Percentiles rank a stretch among this genome's conserved stretches.
phyloP scores from a whole-genome alignment of 2,113 vertebrate species.

The Mionectes macconnelli region DNA sequence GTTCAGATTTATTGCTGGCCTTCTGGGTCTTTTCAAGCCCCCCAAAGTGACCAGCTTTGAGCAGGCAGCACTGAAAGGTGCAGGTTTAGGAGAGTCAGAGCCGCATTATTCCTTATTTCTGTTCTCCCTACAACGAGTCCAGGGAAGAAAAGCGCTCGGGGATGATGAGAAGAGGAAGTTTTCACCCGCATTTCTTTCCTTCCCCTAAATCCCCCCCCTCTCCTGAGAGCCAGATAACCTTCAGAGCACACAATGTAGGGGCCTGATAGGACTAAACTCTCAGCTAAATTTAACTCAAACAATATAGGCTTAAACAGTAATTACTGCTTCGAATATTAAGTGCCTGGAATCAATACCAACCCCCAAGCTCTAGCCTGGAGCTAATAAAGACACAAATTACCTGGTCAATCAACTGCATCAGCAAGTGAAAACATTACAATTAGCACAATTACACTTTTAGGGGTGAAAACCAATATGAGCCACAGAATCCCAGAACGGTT shows the following conservation, averaged over 20 bases:
- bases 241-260: not conserved
- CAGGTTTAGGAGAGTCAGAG: not conserved
- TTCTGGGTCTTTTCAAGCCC: fast-evolving
- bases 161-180: constrained; percentile 27
- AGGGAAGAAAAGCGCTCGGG: not conserved
- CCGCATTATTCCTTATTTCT: not conserved
- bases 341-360: not conserved
- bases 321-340: not conserved
- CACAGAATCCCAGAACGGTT: not conserved
- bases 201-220: not conserved
- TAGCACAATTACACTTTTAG: not conserved
- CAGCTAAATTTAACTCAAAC: constrained; percentile 37
- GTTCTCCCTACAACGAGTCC: not conserved
- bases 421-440: not conserved
- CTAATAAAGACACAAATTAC: not conserved
- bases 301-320: not conserved
- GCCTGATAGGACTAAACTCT: not conserved
- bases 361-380: not conserved
- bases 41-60: not conserved
- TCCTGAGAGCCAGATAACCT: constrained; percentile 25
- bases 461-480: not conserved
- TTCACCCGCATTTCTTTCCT: not conserved
- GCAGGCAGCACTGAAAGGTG: not conserved
- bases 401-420: not conserved
- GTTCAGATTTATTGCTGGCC: constrained; percentile 17